Percentiles rank a stretch among this genome's conserved stretches.
Conservation (phyloP, 2,797 vertebrate species). For the Hemibagrus guttatus region DNA sequence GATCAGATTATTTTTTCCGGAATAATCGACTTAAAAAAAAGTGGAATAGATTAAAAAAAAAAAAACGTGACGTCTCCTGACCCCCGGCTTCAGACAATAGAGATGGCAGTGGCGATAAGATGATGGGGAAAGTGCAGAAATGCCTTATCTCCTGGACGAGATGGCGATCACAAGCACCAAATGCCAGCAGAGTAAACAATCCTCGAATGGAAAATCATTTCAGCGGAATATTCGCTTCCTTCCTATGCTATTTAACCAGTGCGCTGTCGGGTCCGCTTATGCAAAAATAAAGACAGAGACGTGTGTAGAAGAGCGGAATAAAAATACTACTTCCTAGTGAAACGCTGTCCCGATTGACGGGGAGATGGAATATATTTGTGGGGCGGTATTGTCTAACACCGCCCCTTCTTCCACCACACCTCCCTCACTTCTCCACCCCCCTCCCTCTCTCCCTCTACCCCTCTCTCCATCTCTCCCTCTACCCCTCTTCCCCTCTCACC, state of each 20-base stretch:
- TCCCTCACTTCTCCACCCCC: conserved; percentile 63
- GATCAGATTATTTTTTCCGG: not conserved
- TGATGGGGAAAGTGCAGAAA: conserved; percentile 68
- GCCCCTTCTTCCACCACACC: conserved; percentile 62
- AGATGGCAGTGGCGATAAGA: conserved; percentile 62
- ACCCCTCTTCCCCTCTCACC: conserved; percentile 45
- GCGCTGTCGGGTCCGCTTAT: conserved; percentile 51
- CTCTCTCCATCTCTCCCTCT: conserved; percentile 58
- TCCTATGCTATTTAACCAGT: conserved; percentile 40
- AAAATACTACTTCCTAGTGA: conserved; percentile 71
- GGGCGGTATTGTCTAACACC: conserved; percentile 77
- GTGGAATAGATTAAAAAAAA: not conserved
- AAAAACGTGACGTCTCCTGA: conserved; percentile 38
- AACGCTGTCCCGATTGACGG: conserved; percentile 71
- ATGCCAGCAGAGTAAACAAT: conserved; percentile 50
- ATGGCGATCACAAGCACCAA: conserved; percentile 56
- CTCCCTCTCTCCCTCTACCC: conserved; percentile 49
- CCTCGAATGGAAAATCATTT: conserved; percentile 59
- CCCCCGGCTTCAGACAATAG: conserved; percentile 68
- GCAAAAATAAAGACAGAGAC: not conserved
- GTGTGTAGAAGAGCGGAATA: conserved; percentile 67
- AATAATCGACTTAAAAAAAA: conserved; percentile 26
- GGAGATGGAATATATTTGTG: conserved; percentile 76
- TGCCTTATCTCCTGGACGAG: conserved; percentile 52
- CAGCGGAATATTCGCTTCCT: conserved; percentile 44